These are phyloP conservation scores for Noctilio leporinus DNA, from an alignment of 2,113 vertebrate species.

Conservation along the genomic window DNA sequence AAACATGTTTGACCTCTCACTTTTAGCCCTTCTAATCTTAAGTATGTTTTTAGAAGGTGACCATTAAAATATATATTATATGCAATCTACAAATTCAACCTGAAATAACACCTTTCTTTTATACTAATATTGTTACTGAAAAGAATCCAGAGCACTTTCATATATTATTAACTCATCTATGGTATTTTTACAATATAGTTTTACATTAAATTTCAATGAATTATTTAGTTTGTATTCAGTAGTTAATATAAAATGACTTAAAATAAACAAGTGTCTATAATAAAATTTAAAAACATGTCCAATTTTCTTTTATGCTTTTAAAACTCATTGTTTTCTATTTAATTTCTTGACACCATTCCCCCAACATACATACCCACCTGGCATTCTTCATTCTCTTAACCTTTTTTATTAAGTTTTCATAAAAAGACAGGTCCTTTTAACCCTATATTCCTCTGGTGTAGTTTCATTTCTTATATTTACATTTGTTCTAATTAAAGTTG, in stretches of 20 bases:
- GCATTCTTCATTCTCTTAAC: not conserved
- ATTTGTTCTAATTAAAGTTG: not conserved
- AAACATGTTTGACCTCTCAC: not conserved
- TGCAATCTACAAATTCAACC: not conserved
- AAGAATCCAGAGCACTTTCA: slow-evolving; percentile 22
- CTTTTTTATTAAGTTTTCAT: not conserved
- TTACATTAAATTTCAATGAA: not conserved
- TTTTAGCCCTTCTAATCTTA: not conserved
- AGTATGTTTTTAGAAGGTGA: not conserved
- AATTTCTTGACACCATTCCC: not conserved
- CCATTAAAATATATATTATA: not conserved
- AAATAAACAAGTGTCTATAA: slow-evolving; percentile 14
- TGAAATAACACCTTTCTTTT: slow-evolving; percentile 40
- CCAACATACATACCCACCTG: not conserved
- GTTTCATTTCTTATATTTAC: not conserved
- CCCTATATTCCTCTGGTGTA: not conserved
- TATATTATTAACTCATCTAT: not conserved
- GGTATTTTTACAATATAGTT: not conserved
- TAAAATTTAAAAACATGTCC: not conserved
- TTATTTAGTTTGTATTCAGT: not conserved
- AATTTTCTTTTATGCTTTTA: slow-evolving; percentile 10
- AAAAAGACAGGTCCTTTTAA: not conserved
- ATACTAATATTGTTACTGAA: slow-evolving; percentile 20
- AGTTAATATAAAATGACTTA: slow-evolving; percentile 5
- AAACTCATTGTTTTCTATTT: not conserved